phyloP scores from a whole-genome alignment of 2,113 vertebrate genomes.

The Embiotoca jacksoni region DNA sequence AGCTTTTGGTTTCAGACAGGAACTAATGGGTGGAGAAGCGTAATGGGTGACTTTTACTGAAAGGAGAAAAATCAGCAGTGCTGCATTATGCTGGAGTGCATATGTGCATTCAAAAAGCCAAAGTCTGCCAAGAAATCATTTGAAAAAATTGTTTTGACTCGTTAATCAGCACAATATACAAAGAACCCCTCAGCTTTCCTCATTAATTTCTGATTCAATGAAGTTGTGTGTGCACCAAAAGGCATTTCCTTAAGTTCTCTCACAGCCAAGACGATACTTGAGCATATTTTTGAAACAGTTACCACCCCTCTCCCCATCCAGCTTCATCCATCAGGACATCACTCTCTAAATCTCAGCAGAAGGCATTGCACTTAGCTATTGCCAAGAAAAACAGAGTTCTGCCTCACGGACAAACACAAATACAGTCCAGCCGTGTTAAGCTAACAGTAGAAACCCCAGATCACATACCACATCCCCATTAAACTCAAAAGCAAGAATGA shows the following conservation, averaged over 20 bases:
- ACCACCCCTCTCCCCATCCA: background rate
- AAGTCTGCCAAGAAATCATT: background rate
- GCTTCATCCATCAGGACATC: conserved; percentile 40
- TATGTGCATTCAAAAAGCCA: background rate
- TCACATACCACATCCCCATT: conserved; percentile 51
- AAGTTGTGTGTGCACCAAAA: background rate
- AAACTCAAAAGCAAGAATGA: conserved; percentile 31
- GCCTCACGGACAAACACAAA: conserved; percentile 67
- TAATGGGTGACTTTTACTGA: background rate
- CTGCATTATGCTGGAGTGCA: background rate
- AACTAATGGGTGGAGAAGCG: conserved; percentile 17
- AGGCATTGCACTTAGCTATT: conserved; percentile 33
- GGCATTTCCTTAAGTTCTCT: background rate
- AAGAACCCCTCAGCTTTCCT: background rate
- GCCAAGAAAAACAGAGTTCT: conserved; percentile 65
- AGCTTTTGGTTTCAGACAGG: conserved; percentile 38
- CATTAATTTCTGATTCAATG: conserved; percentile 1
- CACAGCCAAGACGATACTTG: background rate
- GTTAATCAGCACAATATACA: background rate
- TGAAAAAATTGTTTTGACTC: background rate
- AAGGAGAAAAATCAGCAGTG: conserved; percentile 3
- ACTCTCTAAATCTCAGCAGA: conserved; percentile 34
- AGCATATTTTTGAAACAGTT: conserved; percentile 21
- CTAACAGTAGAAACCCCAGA: conserved; percentile 57
- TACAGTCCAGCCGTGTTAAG: conserved; percentile 58